Conservation (phyloP, 2,888 invertebrate species). For the Hemistola chrysoprasaria region DNA sequence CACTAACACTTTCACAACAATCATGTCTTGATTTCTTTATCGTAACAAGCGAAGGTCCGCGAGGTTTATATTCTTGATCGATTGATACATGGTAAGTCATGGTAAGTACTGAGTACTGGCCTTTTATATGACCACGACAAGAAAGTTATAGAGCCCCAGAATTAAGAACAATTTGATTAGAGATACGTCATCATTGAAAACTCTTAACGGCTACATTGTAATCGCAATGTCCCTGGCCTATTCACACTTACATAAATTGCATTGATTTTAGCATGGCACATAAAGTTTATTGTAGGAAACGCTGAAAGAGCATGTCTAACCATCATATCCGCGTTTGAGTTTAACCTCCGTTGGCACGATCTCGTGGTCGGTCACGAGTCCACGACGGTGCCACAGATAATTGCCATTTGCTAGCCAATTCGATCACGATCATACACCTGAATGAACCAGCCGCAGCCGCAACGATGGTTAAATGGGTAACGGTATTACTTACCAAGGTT, state of each 20-base stretch:
- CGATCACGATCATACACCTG: conserved; percentile 31
- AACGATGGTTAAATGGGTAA: conserved; percentile 27
- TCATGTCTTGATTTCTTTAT: conserved; percentile 14
- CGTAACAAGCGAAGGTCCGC: conserved; percentile 7
- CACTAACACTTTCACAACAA: conserved; percentile 53
- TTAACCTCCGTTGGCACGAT: conserved; percentile 15
- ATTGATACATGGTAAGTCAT: not conserved
- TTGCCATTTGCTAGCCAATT: conserved; percentile 16
- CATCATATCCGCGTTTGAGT: conserved; percentile 36
- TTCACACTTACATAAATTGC: conserved; percentile 19
- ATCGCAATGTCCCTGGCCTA: conserved; percentile 8
- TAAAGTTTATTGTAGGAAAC: conserved; percentile 24
- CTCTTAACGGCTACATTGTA: not conserved
- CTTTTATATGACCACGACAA: no score
- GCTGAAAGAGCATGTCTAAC: conserved; percentile 28
- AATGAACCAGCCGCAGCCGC: conserved; percentile 29
- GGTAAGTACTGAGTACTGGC: no score
- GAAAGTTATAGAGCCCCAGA: no score
- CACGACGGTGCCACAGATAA: conserved; percentile 17
- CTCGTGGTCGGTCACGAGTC: conserved; percentile 33
- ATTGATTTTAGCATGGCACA: conserved; percentile 15
- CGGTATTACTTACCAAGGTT: conserved; percentile 29
- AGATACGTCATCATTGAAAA: no score
- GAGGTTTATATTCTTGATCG: conserved; percentile 21
- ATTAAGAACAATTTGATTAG: no score